These are phyloP conservation scores for Diachrysia chrysitis DNA, from an alignment of 2,888 invertebrate genomes.

Conservation along the genomic window DNA sequence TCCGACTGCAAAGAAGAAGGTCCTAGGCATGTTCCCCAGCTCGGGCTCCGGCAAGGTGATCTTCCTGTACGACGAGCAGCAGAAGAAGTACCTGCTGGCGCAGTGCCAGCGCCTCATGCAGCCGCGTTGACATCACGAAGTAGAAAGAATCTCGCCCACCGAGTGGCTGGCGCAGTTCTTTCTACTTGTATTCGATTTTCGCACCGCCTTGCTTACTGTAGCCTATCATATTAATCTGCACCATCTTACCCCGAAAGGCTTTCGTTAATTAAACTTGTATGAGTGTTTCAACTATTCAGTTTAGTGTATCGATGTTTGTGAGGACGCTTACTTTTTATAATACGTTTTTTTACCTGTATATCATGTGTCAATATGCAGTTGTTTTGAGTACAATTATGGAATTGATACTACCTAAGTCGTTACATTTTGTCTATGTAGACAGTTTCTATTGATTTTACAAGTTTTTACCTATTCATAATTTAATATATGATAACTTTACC, in stretches of 20 bases:
- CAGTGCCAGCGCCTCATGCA: slow-evolving; percentile 81
- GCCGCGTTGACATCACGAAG: slow-evolving; percentile 84
- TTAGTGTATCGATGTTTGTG: slow-evolving; percentile 43
- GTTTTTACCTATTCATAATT: slow-evolving; percentile 28
- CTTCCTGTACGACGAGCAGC: slow-evolving; percentile 83
- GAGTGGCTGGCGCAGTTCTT: slow-evolving; percentile 78
- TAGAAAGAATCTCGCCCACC: slow-evolving; percentile 77
- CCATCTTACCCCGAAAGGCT: slow-evolving; percentile 78
- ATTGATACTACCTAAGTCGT: slow-evolving; percentile 48
- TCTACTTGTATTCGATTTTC: slow-evolving; percentile 83
- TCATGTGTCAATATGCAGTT: slow-evolving; percentile 31
- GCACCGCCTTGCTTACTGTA: slow-evolving; percentile 78
- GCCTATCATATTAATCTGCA: slow-evolving; percentile 84
- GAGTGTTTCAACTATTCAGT: slow-evolving; percentile 55
- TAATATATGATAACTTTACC: slow-evolving; percentile 25
- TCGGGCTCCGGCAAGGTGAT: slow-evolving; percentile 90
- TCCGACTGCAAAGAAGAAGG: slow-evolving; percentile 89
- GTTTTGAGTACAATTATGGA: slow-evolving; percentile 52
- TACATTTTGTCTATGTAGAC: slow-evolving; percentile 33
- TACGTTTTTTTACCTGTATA: slow-evolving; percentile 43
- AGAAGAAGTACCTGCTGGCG: slow-evolving; percentile 81
- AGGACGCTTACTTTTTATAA: slow-evolving; percentile 58
- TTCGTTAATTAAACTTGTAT: slow-evolving; percentile 72
- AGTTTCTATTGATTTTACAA: slow-evolving; percentile 50
- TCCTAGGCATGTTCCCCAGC: slow-evolving; percentile 90